Conservation (phyloP, 2,113 vertebrate species). For the Genyomyrus donnyi region DNA sequence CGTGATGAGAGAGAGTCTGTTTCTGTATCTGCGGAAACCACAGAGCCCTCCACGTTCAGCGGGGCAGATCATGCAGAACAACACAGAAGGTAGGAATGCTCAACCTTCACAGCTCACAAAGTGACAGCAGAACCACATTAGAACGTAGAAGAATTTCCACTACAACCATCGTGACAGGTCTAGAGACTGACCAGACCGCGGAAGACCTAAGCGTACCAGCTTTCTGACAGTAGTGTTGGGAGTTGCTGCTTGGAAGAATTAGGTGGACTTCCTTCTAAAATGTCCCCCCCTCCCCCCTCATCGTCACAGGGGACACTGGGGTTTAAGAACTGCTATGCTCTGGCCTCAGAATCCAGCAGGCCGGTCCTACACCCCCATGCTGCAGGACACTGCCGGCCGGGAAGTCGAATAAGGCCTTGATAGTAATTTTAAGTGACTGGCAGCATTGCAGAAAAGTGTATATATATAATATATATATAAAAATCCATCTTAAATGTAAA, state of each 20-base stretch:
- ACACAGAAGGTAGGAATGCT: background rate
- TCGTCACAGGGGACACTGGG: background rate
- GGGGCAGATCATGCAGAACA: background rate
- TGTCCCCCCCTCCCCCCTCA: background rate
- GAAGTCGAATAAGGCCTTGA: background rate
- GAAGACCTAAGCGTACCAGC: background rate
- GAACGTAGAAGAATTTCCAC: background rate
- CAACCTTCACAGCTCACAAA: background rate
- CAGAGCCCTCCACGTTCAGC: background rate
- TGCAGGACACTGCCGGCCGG: background rate
- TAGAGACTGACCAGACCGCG: background rate
- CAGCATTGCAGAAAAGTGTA: background rate
- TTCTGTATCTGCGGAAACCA: background rate
- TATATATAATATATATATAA: background rate
- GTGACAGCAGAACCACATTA: background rate
- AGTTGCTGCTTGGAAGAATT: background rate
- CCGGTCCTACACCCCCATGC: background rate
- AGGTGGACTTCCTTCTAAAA: background rate
- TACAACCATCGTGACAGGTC: background rate
- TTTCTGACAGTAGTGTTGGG: background rate
- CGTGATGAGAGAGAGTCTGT: background rate
- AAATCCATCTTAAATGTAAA: background rate
- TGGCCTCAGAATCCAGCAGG: background rate
- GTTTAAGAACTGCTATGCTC: background rate
- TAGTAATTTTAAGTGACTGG: background rate